phyloP scores from a whole-genome alignment of 2,113 vertebrate genomes.

The Guaruba guarouba region DNA sequence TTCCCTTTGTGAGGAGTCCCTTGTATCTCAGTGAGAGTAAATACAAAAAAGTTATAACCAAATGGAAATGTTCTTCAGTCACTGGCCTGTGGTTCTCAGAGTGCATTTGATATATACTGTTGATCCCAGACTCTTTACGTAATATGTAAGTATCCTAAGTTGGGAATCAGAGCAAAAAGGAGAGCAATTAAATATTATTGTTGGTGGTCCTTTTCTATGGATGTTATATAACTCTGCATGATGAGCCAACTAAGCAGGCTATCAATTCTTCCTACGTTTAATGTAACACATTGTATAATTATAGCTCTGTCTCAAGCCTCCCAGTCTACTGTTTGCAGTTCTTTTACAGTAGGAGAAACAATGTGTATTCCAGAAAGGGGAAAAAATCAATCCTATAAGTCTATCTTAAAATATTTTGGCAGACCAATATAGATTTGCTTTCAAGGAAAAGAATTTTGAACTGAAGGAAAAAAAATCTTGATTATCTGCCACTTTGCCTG shows the following conservation, averaged over 20 bases:
- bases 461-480: neutral
- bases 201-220: neutral
- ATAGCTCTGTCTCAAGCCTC: constrained; percentile 39
- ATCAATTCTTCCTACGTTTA: constrained; percentile 48
- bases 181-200: constrained; percentile 57
- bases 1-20: neutral
- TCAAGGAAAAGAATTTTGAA: constrained; percentile 19
- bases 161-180: constrained; percentile 11
- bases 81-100: neutral
- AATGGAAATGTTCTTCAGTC: neutral
- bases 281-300: constrained; percentile 27
- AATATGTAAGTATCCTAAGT: neutral
- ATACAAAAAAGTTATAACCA: neutral
- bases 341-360: constrained; percentile 39
- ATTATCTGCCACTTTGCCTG: neutral
- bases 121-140: neutral
- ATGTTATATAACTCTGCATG: constrained; percentile 21
- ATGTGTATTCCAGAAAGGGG: constrained; percentile 1
- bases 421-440: neutral
- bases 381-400: constrained; percentile 21
- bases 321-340: constrained; percentile 50
- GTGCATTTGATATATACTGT: constrained; percentile 32
- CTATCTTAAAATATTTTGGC: constrained; percentile 16
- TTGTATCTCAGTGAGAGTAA: neutral
- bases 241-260: constrained; percentile 35